Evolutionary conservation across 1,140 invertebrate species (phyloP).

Genomic region (Microplitis mediator): DNA sequence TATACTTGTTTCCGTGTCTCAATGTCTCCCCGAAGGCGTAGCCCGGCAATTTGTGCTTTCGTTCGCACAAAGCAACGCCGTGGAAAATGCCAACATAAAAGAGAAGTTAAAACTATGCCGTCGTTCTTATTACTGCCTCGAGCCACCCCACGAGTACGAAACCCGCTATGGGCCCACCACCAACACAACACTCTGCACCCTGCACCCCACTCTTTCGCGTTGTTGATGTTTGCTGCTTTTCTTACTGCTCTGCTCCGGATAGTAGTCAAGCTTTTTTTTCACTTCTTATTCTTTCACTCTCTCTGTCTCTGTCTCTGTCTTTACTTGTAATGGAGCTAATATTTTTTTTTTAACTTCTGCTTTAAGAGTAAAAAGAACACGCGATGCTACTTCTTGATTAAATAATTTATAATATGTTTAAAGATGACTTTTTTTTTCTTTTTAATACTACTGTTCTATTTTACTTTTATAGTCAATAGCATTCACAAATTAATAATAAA

Average conservation of each 20-base stretch:
- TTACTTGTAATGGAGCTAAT: conserved; percentile 32
- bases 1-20: conserved; percentile 49
- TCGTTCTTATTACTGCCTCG: conserved; percentile 63
- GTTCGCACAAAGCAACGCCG: conserved; percentile 59
- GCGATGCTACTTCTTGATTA: conserved; percentile 30
- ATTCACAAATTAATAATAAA: no score
- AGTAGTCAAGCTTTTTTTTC: neutral
- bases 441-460: no score
- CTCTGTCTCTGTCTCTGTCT: neutral
- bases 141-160: conserved; percentile 46
- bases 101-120: conserved; percentile 64
- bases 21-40: conserved; percentile 62
- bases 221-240: conserved; percentile 35
- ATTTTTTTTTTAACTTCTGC: conserved; percentile 23
- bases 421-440: neutral
- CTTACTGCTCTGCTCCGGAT: conserved; percentile 7
- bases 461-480: no score
- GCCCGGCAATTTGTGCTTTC: conserved; percentile 61
- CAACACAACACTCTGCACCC: conserved; percentile 18
- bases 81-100: conserved; percentile 61
- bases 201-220: conserved; percentile 22
- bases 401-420: conserved; percentile 32
- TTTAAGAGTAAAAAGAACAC: neutral
- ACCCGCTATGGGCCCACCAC: conserved; percentile 31
- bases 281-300: conserved; percentile 12